Conservation (phyloP, 2,113 vertebrate genomes). For the Galemys pyrenaicus region DNA sequence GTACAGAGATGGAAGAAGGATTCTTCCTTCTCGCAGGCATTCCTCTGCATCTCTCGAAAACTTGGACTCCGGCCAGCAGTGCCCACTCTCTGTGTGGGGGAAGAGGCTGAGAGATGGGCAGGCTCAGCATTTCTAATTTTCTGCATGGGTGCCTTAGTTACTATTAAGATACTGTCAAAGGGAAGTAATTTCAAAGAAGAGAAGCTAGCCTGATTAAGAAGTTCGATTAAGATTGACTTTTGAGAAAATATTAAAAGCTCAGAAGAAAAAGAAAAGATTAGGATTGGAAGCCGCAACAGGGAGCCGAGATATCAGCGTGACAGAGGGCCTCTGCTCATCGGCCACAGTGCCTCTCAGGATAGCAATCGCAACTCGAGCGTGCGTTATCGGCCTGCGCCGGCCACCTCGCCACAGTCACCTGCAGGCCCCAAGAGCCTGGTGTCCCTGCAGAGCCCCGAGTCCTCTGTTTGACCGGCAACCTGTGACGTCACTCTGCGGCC, state of each 20-base stretch:
- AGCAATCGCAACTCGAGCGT: background rate
- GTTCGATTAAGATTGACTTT: slow-evolving; percentile 72
- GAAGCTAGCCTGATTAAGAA: slow-evolving; percentile 76
- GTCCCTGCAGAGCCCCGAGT: background rate
- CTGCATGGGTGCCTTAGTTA: slow-evolving; percentile 75
- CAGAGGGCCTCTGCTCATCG: background rate
- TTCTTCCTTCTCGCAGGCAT: background rate
- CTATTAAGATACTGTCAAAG: slow-evolving; percentile 78
- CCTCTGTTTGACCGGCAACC: background rate
- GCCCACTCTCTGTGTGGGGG: background rate
- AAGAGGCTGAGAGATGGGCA: background rate
- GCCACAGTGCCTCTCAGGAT: background rate
- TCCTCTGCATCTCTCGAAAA: background rate
- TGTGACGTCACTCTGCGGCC: background rate
- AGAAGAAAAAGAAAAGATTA: slow-evolving; percentile 64
- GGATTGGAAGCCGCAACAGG: slow-evolving; percentile 35
- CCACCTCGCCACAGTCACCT: background rate
- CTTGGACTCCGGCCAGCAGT: background rate
- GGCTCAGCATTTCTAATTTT: slow-evolving; percentile 75
- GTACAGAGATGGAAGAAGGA: background rate
- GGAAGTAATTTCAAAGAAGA: slow-evolving; percentile 78
- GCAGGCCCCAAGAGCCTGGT: background rate
- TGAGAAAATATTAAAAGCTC: slow-evolving; percentile 73
- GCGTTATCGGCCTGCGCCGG: background rate
- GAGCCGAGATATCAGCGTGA: background rate